These are phyloP conservation scores for Drosophila nannoptera DNA, from an alignment of 1,140 invertebrate genomes.

Conservation along the genomic window DNA sequence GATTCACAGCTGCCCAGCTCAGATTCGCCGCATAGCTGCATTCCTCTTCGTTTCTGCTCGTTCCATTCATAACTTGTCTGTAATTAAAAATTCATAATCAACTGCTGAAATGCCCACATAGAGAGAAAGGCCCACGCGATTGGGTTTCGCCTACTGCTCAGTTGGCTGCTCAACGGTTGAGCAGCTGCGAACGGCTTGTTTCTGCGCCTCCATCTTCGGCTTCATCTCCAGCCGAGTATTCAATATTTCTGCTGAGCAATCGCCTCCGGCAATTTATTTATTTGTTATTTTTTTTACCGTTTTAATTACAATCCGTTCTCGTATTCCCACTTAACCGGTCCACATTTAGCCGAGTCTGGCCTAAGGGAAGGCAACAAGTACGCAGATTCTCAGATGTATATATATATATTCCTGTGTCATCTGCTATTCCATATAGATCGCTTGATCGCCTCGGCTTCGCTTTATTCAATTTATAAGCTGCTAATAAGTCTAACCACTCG, in stretches of 20 bases:
- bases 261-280: conserved; percentile 27
- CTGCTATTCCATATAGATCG: conserved; percentile 11
- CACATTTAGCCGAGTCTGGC: conserved; percentile 34
- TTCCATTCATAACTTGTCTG: conserved; percentile 1
- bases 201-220: background rate
- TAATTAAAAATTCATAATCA: conserved; percentile 30
- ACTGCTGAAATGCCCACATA: conserved; percentile 17
- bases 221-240: conserved; percentile 5
- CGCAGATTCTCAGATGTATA: background rate
- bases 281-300: conserved; percentile 15
- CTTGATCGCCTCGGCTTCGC: conserved; percentile 31
- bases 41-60: conserved; percentile 42
- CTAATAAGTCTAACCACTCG: conserved; percentile 47
- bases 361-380: conserved; percentile 23
- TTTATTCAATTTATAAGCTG: conserved; percentile 49
- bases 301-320: conserved; percentile 55
- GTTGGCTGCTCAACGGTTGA: conserved; percentile 9
- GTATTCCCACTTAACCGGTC: conserved; percentile 51
- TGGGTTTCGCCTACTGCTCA: conserved; percentile 5
- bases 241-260: conserved; percentile 10
- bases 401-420: conserved; percentile 13
- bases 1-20: conserved; percentile 5
- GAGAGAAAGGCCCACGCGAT: conserved; percentile 10
- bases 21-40: background rate
- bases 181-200: conserved; percentile 10